Conservation (phyloP, 2,797 vertebrate genomes). For the Neosilurus hyrtlii region DNA sequence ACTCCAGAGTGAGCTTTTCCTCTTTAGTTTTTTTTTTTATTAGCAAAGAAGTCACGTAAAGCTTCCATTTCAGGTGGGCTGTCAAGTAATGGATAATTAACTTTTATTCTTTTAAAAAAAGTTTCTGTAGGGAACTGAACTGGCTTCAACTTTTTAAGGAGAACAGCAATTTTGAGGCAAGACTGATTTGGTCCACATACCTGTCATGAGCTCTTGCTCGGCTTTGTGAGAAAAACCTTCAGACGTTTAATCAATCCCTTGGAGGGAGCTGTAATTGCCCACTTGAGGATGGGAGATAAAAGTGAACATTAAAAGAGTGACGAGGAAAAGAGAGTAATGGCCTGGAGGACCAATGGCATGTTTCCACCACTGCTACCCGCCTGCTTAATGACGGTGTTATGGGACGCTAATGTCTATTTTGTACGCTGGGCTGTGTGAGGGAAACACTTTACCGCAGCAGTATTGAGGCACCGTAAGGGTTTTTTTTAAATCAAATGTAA, state of each 20-base stretch:
- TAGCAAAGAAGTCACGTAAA: background rate
- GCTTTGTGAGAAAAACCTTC: slow-evolving; percentile 44
- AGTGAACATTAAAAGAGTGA: slow-evolving; percentile 56
- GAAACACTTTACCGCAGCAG: slow-evolving; percentile 48
- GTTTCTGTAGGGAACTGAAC: background rate
- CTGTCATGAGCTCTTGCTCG: slow-evolving; percentile 30
- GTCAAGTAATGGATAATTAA: slow-evolving; percentile 22
- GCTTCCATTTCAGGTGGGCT: background rate
- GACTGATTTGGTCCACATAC: slow-evolving; percentile 30
- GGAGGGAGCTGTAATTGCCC: slow-evolving; percentile 52
- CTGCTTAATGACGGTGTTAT: slow-evolving; percentile 56
- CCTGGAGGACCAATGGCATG: slow-evolving; percentile 45
- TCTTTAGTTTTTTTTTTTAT: background rate
- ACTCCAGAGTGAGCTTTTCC: background rate
- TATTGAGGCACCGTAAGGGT: slow-evolving; percentile 47
- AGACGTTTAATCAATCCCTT: slow-evolving; percentile 54
- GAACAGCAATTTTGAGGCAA: slow-evolving; percentile 23
- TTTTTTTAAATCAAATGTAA: slow-evolving; percentile 44
- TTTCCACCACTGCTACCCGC: slow-evolving; percentile 44
- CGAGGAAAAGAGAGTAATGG: slow-evolving; percentile 52
- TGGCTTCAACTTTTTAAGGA: slow-evolving; percentile 21
- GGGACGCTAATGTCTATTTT: slow-evolving; percentile 56
- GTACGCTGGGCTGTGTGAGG: slow-evolving; percentile 49
- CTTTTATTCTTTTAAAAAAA: slow-evolving; percentile 38
- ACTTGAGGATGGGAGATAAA: slow-evolving; percentile 56